Evolutionary conservation across 2,797 vertebrate species (phyloP).

Genomic region (Gymnothorax reevesii): DNA sequence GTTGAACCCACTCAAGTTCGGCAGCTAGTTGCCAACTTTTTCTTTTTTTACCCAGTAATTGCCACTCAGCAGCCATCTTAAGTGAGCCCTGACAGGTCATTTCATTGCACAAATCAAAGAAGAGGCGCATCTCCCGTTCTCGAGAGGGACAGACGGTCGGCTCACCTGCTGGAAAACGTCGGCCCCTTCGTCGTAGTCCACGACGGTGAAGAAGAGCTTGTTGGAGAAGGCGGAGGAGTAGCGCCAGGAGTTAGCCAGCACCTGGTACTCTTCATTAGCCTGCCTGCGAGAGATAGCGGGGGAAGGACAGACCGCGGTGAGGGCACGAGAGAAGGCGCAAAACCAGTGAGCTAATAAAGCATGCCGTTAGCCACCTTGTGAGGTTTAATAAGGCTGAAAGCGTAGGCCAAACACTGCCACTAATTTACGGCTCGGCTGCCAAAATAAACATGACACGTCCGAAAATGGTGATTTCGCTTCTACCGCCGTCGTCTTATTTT

Average conservation of each 20-base stretch:
- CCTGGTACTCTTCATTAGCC: conserved; percentile 81
- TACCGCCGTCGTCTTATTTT: background rate
- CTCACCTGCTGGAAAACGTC: conserved; percentile 18
- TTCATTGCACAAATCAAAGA: background rate
- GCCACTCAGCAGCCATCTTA: background rate
- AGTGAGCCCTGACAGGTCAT: background rate
- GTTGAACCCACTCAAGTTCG: no score
- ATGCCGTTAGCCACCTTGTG: background rate
- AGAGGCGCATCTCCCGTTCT: no score
- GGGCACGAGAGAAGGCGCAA: background rate
- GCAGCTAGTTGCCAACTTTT: no score
- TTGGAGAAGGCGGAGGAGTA: conserved; percentile 82
- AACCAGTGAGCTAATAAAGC: background rate
- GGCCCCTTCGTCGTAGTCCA: conserved; percentile 17
- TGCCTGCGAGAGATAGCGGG: conserved; percentile 61
- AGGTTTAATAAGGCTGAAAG: background rate
- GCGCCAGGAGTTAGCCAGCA: conserved; percentile 81
- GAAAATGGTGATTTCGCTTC: background rate
- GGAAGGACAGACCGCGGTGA: conserved; percentile 3
- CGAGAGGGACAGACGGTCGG: background rate
- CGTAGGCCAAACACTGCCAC: background rate
- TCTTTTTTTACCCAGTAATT: background rate
- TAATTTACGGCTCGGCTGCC: background rate
- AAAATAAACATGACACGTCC: background rate
- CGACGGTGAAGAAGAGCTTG: conserved; percentile 78